These are phyloP conservation scores for Tragopan temminckii DNA, from an alignment of 2,797 vertebrate species.

Conservation along the genomic window DNA sequence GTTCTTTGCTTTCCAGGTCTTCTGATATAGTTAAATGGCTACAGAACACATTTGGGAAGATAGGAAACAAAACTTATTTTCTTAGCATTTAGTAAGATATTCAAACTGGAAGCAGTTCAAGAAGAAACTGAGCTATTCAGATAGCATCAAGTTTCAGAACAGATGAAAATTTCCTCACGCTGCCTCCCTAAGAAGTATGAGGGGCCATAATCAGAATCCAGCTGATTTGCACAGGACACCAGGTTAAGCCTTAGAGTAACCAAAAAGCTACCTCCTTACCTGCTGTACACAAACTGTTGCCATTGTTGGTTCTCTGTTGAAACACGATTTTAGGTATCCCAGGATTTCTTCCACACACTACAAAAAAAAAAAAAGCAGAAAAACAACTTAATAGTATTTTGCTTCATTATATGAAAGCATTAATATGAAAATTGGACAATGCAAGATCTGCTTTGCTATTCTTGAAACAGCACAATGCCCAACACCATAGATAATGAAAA, in stretches of 20 bases:
- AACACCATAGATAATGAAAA: not conserved
- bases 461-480: not conserved
- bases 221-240: not conserved
- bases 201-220: not conserved
- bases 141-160: not conserved
- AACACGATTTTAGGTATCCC: slow-evolving; percentile 95
- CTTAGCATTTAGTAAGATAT: not conserved
- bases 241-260: not conserved
- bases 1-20: not conserved
- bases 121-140: not conserved
- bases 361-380: not conserved
- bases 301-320: slow-evolving; percentile 95
- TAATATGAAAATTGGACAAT: not conserved
- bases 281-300: slow-evolving; percentile 97
- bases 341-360: slow-evolving; percentile 98
- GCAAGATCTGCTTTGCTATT: not conserved
- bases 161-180: not conserved
- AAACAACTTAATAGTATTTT: not conserved
- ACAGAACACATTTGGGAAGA: not conserved
- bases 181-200: not conserved
- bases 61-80: not conserved
- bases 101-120: not conserved
- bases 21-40: not conserved
- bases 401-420: not conserved
- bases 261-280: slow-evolving; percentile 78